Conservation (phyloP, 2,888 invertebrate species). For the Villa cingulata region DNA sequence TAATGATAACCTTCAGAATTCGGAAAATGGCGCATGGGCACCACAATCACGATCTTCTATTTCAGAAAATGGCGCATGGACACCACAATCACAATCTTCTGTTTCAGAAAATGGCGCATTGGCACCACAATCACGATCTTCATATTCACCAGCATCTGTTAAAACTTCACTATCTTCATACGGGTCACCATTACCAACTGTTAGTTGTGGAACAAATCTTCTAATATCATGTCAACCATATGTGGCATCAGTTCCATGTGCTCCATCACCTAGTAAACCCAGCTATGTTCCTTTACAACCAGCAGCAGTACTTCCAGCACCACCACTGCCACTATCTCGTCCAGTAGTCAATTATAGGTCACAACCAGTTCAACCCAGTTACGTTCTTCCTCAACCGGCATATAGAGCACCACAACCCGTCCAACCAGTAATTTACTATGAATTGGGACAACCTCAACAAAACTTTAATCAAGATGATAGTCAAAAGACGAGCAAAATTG, state of each 20-base stretch:
- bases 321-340: neutral
- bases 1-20: neutral
- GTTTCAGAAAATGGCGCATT: too few relatives aligned
- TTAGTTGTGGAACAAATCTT: slow-evolving; percentile 9
- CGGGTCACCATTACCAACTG: slow-evolving; percentile 1
- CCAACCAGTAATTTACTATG: neutral
- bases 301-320: neutral
- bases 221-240: slow-evolving; percentile 8
- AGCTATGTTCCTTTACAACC: neutral
- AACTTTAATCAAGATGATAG: neutral
- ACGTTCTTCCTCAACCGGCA: neutral
- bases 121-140: too few relatives aligned
- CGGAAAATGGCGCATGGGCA: too few relatives aligned
- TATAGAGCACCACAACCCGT: neutral
- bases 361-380: neutral
- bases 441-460: neutral
- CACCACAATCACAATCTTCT: neutral
- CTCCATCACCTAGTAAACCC: neutral
- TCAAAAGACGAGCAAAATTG: neutral
- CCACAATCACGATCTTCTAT: too few relatives aligned
- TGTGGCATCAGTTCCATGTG: slow-evolving; percentile 9
- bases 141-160: neutral
- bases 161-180: neutral
- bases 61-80: too few relatives aligned
- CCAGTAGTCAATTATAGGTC: neutral